Evolutionary conservation across 1,140 invertebrate species (phyloP), one percentile per base, ranked within the genome.

Genomic region (Frieseomelitta varia): DNA sequence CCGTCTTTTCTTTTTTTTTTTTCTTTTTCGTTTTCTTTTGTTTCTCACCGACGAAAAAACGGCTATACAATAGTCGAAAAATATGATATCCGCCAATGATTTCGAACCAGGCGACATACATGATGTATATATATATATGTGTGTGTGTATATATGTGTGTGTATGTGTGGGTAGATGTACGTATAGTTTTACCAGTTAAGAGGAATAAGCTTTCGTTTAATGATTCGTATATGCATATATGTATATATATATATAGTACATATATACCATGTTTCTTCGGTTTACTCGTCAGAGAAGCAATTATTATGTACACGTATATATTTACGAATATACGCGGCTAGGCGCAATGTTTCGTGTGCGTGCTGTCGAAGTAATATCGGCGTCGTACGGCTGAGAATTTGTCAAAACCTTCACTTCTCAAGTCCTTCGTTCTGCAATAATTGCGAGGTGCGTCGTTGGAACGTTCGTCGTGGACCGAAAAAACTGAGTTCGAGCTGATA

Each of bases 121-220:
- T 75, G 58, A 82, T 76, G 72, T 76, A 55, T 61, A 56, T 63
- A 39, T 71, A 10, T 58, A 12, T 39, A 4, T 47, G 39, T 47
- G 6, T 10, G 39, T 47, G 39, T 47, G 39, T 47, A 8, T 47
- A 8, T 10, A 8, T 47, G 39, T 39, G 39, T 39, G 39, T 39
- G 4, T 39, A 4, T 78, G 53, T 71, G 63, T 79, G 55, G 68
- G 72, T 76, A 65, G 53, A 73, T 63, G 55, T 65, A 63, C 47
- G 63, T 55, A 65, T 74, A 65, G 39, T 69, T 67, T 55, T 80
- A 74, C 87, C 87, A 88, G 87, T 85, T 76, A 77, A 82, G 79
- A 88, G 76, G 61, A 72, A 55, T 84, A 55, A 87, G 75, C 86
- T 80, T 88, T 85, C 71, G 84, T 88, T 85, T 88, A 69, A 79